Conservation (phyloP, 2,797 vertebrate species). For the Tragopan temminckii region DNA sequence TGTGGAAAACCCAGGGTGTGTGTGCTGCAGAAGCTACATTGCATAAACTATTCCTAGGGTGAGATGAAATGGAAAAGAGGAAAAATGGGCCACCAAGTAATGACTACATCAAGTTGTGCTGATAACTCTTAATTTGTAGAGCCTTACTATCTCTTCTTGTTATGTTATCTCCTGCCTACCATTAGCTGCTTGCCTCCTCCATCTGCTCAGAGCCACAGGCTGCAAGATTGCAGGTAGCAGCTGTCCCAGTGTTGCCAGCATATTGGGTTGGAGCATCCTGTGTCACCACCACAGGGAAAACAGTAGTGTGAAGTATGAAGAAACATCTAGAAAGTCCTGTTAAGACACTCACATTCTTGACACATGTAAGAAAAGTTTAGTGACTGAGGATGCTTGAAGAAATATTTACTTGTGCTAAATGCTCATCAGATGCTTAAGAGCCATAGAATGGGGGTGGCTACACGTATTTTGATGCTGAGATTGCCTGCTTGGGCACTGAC, state of each 20-base stretch:
- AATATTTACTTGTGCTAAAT: background rate
- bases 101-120: background rate
- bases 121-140: background rate
- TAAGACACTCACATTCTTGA: background rate
- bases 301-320: background rate
- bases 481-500: background rate
- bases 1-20: fast-evolving
- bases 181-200: background rate
- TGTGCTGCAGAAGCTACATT: background rate
- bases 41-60: background rate
- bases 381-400: background rate
- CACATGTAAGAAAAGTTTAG: background rate
- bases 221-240: background rate
- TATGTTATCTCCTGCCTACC: background rate
- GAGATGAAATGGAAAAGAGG: background rate
- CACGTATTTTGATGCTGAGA: background rate
- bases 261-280: background rate
- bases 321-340: background rate
- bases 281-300: background rate
- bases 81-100: background rate
- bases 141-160: background rate
- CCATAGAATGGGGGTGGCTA: background rate
- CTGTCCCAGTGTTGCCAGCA: background rate
- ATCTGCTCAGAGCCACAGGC: background rate
- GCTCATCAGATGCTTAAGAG: background rate